Evolutionary conservation across 2,888 invertebrate genomes (phyloP).

Genomic region (Busseola fusca): DNA sequence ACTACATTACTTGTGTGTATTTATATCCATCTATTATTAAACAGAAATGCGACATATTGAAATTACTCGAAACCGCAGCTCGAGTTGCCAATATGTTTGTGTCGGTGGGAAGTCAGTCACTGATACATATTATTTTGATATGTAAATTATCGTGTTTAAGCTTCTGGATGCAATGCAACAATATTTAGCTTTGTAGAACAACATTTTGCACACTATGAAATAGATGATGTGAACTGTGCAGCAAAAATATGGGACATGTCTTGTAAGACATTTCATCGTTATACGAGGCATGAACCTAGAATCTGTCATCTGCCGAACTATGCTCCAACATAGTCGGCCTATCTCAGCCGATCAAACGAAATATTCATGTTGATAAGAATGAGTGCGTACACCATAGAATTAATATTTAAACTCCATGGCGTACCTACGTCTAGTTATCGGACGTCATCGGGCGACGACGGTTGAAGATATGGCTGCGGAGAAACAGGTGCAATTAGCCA

Average conservation of each 20-base stretch:
- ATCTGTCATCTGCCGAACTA: not conserved
- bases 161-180: not conserved
- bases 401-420: no score
- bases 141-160: constrained; percentile 19
- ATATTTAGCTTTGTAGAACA: not conserved
- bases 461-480: not conserved
- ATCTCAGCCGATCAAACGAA: not conserved
- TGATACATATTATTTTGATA: constrained; percentile 17
- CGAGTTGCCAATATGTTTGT: constrained; percentile 5
- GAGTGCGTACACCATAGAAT: no score
- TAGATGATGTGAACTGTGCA: not conserved
- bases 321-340: not conserved
- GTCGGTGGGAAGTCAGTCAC: not conserved
- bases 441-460: no score
- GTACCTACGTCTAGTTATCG: no score
- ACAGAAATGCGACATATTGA: constrained; percentile 6
- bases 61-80: constrained; percentile 1
- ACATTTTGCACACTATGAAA: not conserved
- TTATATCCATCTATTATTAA: not conserved
- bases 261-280: not conserved
- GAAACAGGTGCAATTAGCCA: not conserved
- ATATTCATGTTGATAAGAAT: no score
- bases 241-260: no score
- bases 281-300: not conserved
- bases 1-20: no score